Conservation (phyloP, 2,888 invertebrate genomes). For the Octonoba sinensis region DNA sequence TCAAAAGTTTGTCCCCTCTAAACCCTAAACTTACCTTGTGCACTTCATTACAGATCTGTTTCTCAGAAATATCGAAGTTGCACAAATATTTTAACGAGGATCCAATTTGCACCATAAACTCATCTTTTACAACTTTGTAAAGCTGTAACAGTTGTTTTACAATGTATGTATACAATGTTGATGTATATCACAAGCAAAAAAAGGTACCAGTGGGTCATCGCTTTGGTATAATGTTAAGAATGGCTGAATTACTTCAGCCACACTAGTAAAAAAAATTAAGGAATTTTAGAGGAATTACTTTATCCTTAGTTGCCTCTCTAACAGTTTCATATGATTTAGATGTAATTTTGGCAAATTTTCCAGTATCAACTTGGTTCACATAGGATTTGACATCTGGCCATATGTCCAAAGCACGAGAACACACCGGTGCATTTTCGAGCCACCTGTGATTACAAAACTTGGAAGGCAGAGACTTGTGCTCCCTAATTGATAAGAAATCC, state of each 20-base stretch:
- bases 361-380: background rate
- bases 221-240: background rate
- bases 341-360: background rate
- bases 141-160: background rate
- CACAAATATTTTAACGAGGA: too few relatives aligned
- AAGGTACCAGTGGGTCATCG: background rate
- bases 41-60: too few relatives aligned
- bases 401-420: background rate
- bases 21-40: too few relatives aligned
- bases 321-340: background rate
- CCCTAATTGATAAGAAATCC: background rate
- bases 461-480: background rate
- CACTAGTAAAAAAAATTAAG: background rate
- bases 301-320: background rate
- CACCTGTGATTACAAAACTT: too few relatives aligned
- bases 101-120: background rate
- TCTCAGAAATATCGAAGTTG: too few relatives aligned
- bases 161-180: too few relatives aligned
- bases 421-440: too few relatives aligned
- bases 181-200: too few relatives aligned
- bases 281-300: slow-evolving; percentile 1
- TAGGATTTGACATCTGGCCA: background rate
- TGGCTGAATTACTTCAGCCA: background rate
- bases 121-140: background rate
- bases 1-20: too few relatives aligned